Percentiles rank a stretch among this genome's conserved stretches.
Conservation (phyloP, 2,797 vertebrate genomes). For the Heliangelus exortis region DNA sequence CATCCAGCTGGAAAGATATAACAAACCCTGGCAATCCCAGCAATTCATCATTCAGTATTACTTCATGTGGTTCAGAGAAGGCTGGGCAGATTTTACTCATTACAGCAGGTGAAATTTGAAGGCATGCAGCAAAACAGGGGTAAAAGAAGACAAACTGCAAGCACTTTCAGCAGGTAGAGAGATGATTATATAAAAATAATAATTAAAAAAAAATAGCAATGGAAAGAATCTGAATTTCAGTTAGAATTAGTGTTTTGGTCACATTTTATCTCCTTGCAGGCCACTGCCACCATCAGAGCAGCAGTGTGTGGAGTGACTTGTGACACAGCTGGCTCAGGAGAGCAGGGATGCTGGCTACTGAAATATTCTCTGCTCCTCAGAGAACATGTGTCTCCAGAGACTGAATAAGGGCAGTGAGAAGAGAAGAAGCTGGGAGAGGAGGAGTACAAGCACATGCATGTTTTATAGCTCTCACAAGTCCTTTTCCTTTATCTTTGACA, state of each 20-base stretch:
- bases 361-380: not conserved
- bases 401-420: not conserved
- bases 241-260: not conserved
- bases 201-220: too few relatives aligned
- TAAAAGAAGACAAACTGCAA: not conserved
- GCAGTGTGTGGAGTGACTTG: not conserved
- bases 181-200: not conserved
- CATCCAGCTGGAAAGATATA: not conserved
- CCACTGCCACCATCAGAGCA: not conserved
- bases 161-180: not conserved
- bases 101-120: not conserved
- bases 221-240: not conserved
- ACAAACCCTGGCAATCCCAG: not conserved
- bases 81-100: not conserved
- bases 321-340: not conserved
- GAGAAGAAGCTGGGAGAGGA: not conserved
- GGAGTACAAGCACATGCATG: not conserved
- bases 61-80: not conserved
- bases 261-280: fast-evolving
- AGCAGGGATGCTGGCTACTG: not conserved
- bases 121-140: not conserved
- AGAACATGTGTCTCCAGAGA: fast-evolving
- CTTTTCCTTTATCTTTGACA: not conserved
- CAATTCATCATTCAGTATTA: not conserved
- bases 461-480: not conserved